A percentile compares a stretch with the other conserved stretches of the same genome.
phyloP scores from a whole-genome alignment of 2,888 invertebrate genomes.

The Rhaphigaster nebulosa region DNA sequence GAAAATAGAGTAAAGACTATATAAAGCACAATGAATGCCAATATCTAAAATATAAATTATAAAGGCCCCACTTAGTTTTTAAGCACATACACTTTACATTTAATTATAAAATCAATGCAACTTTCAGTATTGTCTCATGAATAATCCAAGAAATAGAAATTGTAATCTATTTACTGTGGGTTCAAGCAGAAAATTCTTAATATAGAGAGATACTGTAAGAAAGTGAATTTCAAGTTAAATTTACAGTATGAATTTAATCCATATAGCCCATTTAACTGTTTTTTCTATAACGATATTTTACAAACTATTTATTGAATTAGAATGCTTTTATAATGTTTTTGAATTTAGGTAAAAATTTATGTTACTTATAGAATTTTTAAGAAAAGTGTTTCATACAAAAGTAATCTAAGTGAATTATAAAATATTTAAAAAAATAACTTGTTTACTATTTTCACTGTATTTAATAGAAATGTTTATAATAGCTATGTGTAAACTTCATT shows the following conservation, averaged over 20 bases:
- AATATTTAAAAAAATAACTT: neutral
- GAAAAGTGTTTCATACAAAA: neutral
- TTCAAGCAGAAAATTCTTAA: neutral
- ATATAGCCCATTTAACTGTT: neutral
- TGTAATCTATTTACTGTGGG: neutral
- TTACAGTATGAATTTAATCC: neutral
- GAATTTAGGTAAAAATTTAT: neutral
- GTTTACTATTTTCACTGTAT: neutral
- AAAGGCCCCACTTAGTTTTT: constrained; percentile 37
- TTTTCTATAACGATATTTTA: neutral
- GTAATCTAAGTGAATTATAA: neutral
- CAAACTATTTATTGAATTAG: neutral
- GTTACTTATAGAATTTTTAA: neutral
- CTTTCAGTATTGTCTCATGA: neutral
- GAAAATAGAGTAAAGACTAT: constrained; percentile 49
- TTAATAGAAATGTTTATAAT: neutral
- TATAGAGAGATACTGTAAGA: neutral
- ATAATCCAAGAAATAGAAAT: neutral
- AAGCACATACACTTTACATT: constrained; percentile 8
- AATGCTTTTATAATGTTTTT: neutral
- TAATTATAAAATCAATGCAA: neutral
- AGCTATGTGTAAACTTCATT: neutral
- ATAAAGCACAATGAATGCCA: constrained; percentile 50
- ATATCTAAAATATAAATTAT: constrained; percentile 38
- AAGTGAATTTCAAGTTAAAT: neutral